Evolutionary conservation across 1,140 invertebrate species (phyloP), one percentile per base, ranked within the genome.

Genomic region (Heliconius himera): DNA sequence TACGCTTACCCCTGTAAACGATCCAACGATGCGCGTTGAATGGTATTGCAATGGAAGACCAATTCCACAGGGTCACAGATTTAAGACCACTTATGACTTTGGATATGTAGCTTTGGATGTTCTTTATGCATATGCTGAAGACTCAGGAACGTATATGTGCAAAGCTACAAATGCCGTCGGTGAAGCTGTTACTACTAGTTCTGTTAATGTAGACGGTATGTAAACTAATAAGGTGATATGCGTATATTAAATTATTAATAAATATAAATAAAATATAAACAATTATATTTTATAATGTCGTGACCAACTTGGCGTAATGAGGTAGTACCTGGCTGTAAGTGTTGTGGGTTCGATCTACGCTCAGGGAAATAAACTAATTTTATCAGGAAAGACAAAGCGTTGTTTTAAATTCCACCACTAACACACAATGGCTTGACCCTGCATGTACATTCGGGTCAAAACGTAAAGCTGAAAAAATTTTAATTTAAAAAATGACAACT

Each of bases 61-160:
- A 1, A 96, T 99, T 84, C 97, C 97, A 85, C 97, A 98, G 88
- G 98, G 98, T 85, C 98, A 98, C 87, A 96, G 98, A 83, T 98
- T 98, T 92, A 98, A 98, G 91, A 98, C 98, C 11, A 98, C 97
- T 8, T 98, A 99, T 88, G 98, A 99, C 90, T 99, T 99, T 95
- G 98, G 98, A 80, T 99, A 98, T 92, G 98, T 99, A 9, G 98
- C 98, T 74, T 95, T 99, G 54, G 98, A 99, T 91, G 98, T 99
- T 86, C 95, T 99, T n/a, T 99, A 99, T 94, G 98, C 98, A 66
- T 99, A 99, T 94, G 96, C 98, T 54, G 99, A 99, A 95, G 99
- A 99, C 90, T 97, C 97, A 66, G 98, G 98, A 72, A 98, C 98
- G 75, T 99, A 99, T 91, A 98, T 98, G 96, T 99, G 98, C 94